Base-by-base conservation (phyloP, 2,113 vertebrate species). In the Silurus asotus region DNA sequence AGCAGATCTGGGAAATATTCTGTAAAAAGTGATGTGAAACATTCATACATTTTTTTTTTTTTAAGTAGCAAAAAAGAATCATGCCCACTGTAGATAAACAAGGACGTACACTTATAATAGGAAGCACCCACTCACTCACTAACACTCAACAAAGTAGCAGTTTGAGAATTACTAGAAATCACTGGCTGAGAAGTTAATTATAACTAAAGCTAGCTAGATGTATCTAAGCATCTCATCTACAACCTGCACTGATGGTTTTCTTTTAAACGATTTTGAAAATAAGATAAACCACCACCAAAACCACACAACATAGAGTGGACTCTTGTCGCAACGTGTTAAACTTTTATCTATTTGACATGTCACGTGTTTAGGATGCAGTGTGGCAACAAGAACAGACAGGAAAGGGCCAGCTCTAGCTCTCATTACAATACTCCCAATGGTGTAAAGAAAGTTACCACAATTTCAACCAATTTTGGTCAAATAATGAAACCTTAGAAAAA, bases 381-480 rank as follows among this genome's bases (percentile, higher is more conserved):
- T 58, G 83, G 76, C 67, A 59, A 80, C 61, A 72, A 69, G 9
- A 78, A 80, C 61, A 74, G 10, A 83, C 7, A 17, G 56, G 8
- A 28, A 55, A 48, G 77, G n/a, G 70, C 20, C 37, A 61, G 58
- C 49, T 53, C 81, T 83, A 86, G 23, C 64, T 83, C 81, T 83
- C 53, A 48, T 80, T 88, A 72, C 64, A 78, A 87, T 82, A 86
- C 82, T 84, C 88, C 82, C 23, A 61, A 69, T 69, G 84, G 58
- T 80, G 61, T 70, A 76, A 74, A 86, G 77, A 64, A 84, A 75
- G 74, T 82, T 86, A 77, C 53, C 64, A 75, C 64, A 85, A 56
- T 55, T 81, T 25, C 67, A 88, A 56, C 64, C 82, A 87, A 59
- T 56, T 88, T 59, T 78, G 14, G 17, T 90, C 87, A 84, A 82